Evolutionary conservation across 1,140 invertebrate species (phyloP), one percentile per base, ranked within the genome.

Genomic region (Heliothis subflexa): DNA sequence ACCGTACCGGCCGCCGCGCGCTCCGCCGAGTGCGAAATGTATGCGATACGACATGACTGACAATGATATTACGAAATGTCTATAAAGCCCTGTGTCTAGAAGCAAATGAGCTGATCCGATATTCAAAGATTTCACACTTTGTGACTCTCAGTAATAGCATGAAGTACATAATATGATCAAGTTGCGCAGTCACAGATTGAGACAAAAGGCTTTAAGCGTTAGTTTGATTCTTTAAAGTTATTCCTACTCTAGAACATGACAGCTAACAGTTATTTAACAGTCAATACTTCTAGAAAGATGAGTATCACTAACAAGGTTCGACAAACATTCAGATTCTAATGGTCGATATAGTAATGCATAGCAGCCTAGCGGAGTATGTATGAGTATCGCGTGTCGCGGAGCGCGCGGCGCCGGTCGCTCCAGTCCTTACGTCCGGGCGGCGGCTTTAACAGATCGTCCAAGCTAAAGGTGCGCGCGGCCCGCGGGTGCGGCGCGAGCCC

Each of bases 391-490:
- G 18, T 21, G 59, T 89, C 21, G 90, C 90, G 90, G 88, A 91
- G 89, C 80, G 92, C 89, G 90, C 88, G 86, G 86, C 64, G 52
- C 75, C 77, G 75, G 70, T 64, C 88, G 88, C 89, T 91, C 88
- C 89, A 86, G 88, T 94, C 95, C 96, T 97, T 97, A 97, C 96
- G 96, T 96, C 96, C 95, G 88, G 96, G 95, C 91, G 96, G 96
- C 90, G 96, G 96, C 95, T 96, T 96, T 95, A 97, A 96, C 91
- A 97, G 96, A 96, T 97, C 97, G 95, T 97, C 97, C 95, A 97
- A 96, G 95, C 96, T 97, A 96, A 97, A 97, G 83, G 97, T 97
- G 95, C 97, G 95, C 83, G 96, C 95, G 91, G 96, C 95, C 78
- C 95, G 91, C 90, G 91, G 92, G 94, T 95, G 95, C 90, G 95